phyloP scores from a whole-genome alignment of 2,797 vertebrate species.

The Falco berigora region DNA sequence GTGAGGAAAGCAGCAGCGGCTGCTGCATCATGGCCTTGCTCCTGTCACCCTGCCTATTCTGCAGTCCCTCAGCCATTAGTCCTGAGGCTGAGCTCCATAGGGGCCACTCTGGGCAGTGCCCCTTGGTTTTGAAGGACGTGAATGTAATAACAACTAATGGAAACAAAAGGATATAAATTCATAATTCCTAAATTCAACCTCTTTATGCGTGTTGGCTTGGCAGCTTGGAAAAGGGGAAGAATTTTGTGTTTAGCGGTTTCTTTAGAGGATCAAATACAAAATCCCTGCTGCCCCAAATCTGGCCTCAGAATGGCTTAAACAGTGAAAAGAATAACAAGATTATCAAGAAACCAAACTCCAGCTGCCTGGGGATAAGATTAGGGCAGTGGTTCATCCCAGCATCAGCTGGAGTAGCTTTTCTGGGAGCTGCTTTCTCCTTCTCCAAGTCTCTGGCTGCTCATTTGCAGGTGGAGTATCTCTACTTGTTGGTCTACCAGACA shows the following conservation, averaged over 20 bases:
- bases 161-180: accelerated
- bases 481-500: slow-evolving; percentile 86
- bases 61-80: accelerated
- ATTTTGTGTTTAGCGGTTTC: too few species aligned
- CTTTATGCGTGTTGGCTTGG: accelerated
- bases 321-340: accelerated
- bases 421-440: neutral
- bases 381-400: accelerated
- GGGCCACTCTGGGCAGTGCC: neutral
- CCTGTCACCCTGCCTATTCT: accelerated
- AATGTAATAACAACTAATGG: accelerated
- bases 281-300: too few species aligned
- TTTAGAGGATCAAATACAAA: too few species aligned
- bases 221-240: neutral
- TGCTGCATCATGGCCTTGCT: accelerated
- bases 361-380: neutral
- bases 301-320: neutral
- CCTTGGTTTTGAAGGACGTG: neutral
- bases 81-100: accelerated
- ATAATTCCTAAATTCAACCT: accelerated
- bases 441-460: neutral
- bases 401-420: neutral
- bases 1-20: slow-evolving; percentile 37
- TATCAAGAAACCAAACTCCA: accelerated
- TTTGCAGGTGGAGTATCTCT: slow-evolving; percentile 89